Evolutionary conservation across 2,888 invertebrate genomes (phyloP), one percentile per base, ranked within the genome.

Genomic region (Coelinius sp.): DNA sequence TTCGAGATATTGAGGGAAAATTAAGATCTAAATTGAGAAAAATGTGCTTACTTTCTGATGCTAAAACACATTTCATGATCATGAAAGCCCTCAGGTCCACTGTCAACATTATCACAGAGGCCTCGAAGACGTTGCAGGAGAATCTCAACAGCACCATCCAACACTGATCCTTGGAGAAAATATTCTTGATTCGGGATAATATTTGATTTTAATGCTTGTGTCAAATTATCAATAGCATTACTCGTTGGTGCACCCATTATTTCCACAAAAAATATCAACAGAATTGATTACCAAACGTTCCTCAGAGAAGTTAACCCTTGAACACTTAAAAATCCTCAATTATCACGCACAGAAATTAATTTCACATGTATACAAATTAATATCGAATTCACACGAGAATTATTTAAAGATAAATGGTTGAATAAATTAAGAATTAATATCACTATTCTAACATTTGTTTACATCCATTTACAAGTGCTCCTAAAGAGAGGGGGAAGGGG

Each of bases 181-280:
- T 97, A 97, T 89, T 98, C 98, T 85, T 97, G 96, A 85, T 97
- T 96, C 0, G 97, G 97, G 65, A 97, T 93, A 67, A 96, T 96
- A 80, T 95, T 95, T 41, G 93, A 94, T 83, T 93, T 94, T 27
- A 95, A 83, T 2, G 96, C 96, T 78, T 94, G 93, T 25, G 92
- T 92, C 74, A 96, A 88, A 52, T 93, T 94, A 80, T 95, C 95
- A 79, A 94, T 92, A 0, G 94, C 94, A 63, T 93, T 92, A 44
- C 92, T 92, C 75, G 90, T 88, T 20, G 91, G 90, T 17, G 90
- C 88, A 44, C 83, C 74, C 87, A 87, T 87, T 24, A 12, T 41
- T n/a, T n/a, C n/a, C 8, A 41, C n/a, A 8, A 41, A 41, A 41
- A 41, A 41, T 41, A n/a, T n/a, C 8, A 3, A 41, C 7, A 41